Percentiles rank a stretch among this genome's conserved stretches.
Conservation (phyloP, 2,797 vertebrate genomes). For the Dipus sagitta region DNA sequence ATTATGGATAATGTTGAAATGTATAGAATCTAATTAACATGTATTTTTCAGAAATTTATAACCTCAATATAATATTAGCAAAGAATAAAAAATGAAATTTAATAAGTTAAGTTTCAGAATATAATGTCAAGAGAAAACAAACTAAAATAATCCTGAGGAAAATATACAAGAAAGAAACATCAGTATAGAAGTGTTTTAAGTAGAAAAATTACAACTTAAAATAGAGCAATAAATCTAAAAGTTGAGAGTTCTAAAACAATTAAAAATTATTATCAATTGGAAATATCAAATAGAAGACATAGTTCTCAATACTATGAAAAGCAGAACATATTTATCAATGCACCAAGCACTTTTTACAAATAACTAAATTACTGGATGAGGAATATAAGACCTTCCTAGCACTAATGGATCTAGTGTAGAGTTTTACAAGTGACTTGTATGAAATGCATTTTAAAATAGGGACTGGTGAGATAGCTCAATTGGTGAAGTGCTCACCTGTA, state of each 20-base stretch:
- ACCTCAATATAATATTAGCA: not conserved
- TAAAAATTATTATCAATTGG: not conserved
- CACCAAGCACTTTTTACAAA: not conserved
- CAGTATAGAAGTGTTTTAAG: not conserved
- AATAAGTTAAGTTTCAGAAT: not conserved
- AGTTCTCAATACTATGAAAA: not conserved
- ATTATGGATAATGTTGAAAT: not conserved
- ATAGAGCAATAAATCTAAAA: not conserved
- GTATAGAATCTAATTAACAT: not conserved
- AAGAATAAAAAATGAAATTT: not conserved
- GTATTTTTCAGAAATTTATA: not conserved
- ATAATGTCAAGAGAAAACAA: not conserved
- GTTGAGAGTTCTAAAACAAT: not conserved
- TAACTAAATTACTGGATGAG: not conserved
- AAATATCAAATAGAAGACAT: not conserved
- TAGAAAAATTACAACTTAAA: not conserved
- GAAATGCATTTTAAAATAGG: too few relatives aligned
- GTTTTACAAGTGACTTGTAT: not conserved
- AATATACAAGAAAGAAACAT: not conserved
- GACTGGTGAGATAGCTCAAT: too few relatives aligned
- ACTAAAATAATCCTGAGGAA: not conserved
- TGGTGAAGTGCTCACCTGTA: too few relatives aligned
- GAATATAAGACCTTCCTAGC: constrained; percentile 2
- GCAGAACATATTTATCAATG: not conserved
- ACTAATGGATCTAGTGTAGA: not conserved